Percentiles rank a stretch among this genome's conserved stretches.
Conservation (phyloP, 64 coral and sea anemone genomes). For the Porites lutea region DNA sequence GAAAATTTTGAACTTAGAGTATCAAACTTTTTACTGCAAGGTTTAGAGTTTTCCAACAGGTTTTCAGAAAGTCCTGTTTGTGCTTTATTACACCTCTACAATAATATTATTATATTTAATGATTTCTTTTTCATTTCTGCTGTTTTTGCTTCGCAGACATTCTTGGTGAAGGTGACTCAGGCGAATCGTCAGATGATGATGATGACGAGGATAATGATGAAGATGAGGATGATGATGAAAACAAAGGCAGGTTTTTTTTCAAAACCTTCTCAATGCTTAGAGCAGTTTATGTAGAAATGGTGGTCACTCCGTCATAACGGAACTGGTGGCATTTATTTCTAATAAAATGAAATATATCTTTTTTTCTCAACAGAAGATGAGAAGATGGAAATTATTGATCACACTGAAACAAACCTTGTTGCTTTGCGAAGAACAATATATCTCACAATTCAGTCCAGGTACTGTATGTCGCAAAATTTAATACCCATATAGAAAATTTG, state of each 20-base stretch:
- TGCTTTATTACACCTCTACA: not conserved
- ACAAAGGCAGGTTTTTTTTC: conserved; percentile 15
- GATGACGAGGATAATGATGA: conserved; percentile 78
- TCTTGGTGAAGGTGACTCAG: conserved; percentile 90
- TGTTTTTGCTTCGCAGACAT: conserved; percentile 62
- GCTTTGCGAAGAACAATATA: conserved; percentile 93
- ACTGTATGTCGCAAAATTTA: not conserved
- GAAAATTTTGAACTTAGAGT: no score
- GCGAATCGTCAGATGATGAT: conserved; percentile 67
- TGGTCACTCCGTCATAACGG: no score
- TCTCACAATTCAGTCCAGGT: conserved; percentile 99
- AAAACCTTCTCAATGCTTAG: no score
- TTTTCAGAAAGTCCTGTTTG: not conserved
- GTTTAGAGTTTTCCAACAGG: no score
- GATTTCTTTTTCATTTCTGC: not conserved
- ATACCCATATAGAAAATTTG: no score
- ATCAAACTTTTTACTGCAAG: no score
- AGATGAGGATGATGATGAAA: conserved; percentile 81
- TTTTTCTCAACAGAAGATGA: conserved; percentile 52
- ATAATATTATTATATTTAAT: not conserved
- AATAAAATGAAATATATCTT: not conserved
- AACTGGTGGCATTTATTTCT: no score
- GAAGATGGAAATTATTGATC: conserved; percentile 96
- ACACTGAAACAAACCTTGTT: conserved; percentile 97
- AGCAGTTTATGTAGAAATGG: no score